Evolutionary conservation across 2,888 invertebrate genomes (phyloP).

Genomic region (Taenaris catops): DNA sequence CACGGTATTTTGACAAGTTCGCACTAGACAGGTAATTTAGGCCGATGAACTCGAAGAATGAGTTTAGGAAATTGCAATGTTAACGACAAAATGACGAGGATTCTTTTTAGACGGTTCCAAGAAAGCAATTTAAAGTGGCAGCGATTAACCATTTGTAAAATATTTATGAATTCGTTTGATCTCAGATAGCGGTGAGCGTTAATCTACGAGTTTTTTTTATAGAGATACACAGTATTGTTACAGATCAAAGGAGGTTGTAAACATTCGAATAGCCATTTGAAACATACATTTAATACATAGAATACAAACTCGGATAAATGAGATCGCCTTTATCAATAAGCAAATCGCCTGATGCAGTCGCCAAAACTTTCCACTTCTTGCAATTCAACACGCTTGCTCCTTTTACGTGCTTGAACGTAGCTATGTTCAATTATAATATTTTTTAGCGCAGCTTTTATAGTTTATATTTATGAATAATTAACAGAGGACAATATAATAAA

Average conservation of each 20-base stretch:
- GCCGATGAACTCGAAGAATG: slow-evolving; percentile 36
- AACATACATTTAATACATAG: too few species aligned
- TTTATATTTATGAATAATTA: too few species aligned
- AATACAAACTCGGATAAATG: too few species aligned
- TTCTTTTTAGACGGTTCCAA: slow-evolving; percentile 25
- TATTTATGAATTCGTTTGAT: slow-evolving; percentile 59
- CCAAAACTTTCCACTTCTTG: slow-evolving; percentile 6
- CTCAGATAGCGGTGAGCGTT: slow-evolving; percentile 44
- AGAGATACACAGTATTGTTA: slow-evolving; percentile 50
- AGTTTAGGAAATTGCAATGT: slow-evolving; percentile 20
- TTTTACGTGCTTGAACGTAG: not conserved
- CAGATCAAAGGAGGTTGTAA: slow-evolving; percentile 67
- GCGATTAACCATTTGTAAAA: slow-evolving; percentile 43
- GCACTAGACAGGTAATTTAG: slow-evolving; percentile 43
- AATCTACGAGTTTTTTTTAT: slow-evolving; percentile 53
- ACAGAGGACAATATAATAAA: too few species aligned
- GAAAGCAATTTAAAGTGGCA: slow-evolving; percentile 38
- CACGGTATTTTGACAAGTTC: slow-evolving; percentile 54
- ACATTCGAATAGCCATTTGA: slow-evolving; percentile 58
- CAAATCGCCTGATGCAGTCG: too few species aligned
- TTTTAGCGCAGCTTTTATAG: too few species aligned
- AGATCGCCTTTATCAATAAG: too few species aligned
- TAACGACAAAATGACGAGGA: slow-evolving; percentile 24
- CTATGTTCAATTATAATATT: too few species aligned
- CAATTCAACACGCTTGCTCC: not conserved